Evolutionary conservation across 2,113 vertebrate genomes (phyloP).

Genomic region (Aegotheles bennettii): DNA sequence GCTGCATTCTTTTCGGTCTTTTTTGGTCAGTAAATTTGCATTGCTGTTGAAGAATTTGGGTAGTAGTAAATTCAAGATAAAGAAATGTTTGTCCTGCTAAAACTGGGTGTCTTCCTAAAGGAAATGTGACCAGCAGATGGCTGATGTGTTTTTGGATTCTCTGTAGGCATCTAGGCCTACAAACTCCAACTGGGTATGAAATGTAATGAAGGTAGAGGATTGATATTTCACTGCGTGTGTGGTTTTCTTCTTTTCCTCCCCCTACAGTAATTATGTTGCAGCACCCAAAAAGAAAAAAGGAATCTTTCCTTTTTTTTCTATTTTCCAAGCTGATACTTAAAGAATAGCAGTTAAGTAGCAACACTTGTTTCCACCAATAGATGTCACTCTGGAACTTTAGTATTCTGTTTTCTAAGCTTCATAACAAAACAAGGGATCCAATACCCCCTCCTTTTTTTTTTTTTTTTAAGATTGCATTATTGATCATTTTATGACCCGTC

Average conservation of each 20-base stretch:
- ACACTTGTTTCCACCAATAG: conserved; percentile 24
- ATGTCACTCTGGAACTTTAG: conserved; percentile 24
- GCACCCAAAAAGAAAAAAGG: not conserved
- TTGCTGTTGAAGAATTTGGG: not conserved
- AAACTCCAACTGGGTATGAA: not conserved
- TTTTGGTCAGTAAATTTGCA: not conserved
- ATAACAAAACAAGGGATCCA: not conserved
- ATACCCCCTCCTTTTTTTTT: not conserved
- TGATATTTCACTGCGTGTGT: not conserved
- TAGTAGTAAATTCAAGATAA: not conserved
- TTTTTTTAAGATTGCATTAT: not conserved
- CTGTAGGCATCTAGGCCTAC: not conserved
- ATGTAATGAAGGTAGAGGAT: not conserved
- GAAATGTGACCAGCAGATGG: not conserved
- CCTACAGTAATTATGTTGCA: not conserved
- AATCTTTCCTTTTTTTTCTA: not conserved
- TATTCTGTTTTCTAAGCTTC: not conserved
- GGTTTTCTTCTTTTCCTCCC: too few species aligned
- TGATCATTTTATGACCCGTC: conserved; percentile 20
- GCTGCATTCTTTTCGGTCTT: not conserved
- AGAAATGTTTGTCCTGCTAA: not conserved
- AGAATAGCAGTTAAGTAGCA: not conserved
- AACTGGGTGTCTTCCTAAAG: not conserved
- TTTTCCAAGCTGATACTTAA: not conserved
- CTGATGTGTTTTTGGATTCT: not conserved